A percentile compares a stretch with the other conserved stretches of the same genome.
Conservation (phyloP, 1,140 invertebrate species). For the Nasonia vitripennis region DNA sequence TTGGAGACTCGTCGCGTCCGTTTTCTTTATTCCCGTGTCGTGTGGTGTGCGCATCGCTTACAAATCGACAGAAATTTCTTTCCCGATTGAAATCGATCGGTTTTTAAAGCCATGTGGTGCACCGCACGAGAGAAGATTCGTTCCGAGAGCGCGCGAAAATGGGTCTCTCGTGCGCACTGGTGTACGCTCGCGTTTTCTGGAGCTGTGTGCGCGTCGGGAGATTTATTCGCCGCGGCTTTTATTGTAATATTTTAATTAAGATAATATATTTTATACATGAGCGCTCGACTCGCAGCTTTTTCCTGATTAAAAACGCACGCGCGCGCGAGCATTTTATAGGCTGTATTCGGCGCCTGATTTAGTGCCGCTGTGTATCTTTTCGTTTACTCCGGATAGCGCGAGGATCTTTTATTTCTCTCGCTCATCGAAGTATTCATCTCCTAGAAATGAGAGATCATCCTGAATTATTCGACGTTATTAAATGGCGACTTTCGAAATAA, state of each 20-base stretch:
- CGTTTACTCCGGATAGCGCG: neutral
- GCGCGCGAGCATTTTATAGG: neutral
- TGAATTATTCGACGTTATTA: neutral
- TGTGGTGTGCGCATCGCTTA: neutral
- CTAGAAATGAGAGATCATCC: neutral
- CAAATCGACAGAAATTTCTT: conserved; percentile 36
- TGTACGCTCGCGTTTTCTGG: neutral
- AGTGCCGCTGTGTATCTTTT: neutral
- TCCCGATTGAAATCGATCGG: neutral
- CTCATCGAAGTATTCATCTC: neutral
- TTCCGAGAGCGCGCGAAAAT: neutral
- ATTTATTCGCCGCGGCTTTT: conserved; percentile 12
- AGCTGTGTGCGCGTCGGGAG: neutral
- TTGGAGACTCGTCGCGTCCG: neutral
- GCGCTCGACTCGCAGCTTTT: conserved; percentile 1
- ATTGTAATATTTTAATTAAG: conserved; percentile 45
- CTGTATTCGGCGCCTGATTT: conserved; percentile 10
- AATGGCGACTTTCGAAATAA: neutral
- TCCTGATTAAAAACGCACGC: conserved; percentile 18
- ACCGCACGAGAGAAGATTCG: neutral
- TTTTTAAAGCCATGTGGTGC: neutral
- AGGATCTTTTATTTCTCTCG: neutral
- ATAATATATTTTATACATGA: conserved; percentile 33
- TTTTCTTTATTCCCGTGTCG: neutral
- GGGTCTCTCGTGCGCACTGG: neutral